Evolutionary conservation across 2,888 invertebrate species (phyloP), one percentile per base, ranked within the genome.

Genomic region (Nebria brevicollis): DNA sequence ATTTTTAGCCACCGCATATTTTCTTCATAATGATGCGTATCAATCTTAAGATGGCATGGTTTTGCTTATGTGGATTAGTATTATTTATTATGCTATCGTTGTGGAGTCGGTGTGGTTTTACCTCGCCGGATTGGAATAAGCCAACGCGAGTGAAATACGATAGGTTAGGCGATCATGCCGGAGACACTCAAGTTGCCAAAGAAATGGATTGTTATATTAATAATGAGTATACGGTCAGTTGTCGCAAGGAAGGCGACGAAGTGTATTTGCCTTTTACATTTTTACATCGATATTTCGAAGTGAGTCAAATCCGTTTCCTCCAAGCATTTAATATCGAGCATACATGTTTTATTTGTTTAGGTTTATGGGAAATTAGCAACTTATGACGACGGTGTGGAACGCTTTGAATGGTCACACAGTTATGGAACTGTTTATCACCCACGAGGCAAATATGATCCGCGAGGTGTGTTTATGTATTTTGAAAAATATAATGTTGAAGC

Each of bases 401-500:
- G 94, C 85, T 98, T 98, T 87, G 96, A 97, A 88, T 98, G 98
- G 97, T 94, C 96, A 11, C 98, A 98, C 90, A 97, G 97, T 87
- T 97, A 97, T 88, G 95, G 97, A 26, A 96, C 96, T 89, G 94
- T 98, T 7, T 97, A 97, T 87, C 94, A 94, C 85, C 97, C 97
- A 0, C 95, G 95, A 87, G 94, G 94, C 64, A 95, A 94, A 85
- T 99, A 99, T 89, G 95, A 97, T 87, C 94, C 98, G 0, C 92
- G 93, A 34, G 98, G 98, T 2, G 94, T 96, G 0, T 99, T 98
- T 89, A 96, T 98, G 90, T 98, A 98, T 83, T 99, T 99, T 89
- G 98, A 97, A 87, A 97, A 98, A 88, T 99, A 98, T 89, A 98
- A 98, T 89, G 99, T 99, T 0, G 99, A 99, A 91, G 95, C 96